A percentile compares a stretch with the other conserved stretches of the same genome.
These are phyloP conservation scores for Polyodon spathula DNA, from an alignment of 2,113 vertebrate species.

Conservation along the genomic window DNA sequence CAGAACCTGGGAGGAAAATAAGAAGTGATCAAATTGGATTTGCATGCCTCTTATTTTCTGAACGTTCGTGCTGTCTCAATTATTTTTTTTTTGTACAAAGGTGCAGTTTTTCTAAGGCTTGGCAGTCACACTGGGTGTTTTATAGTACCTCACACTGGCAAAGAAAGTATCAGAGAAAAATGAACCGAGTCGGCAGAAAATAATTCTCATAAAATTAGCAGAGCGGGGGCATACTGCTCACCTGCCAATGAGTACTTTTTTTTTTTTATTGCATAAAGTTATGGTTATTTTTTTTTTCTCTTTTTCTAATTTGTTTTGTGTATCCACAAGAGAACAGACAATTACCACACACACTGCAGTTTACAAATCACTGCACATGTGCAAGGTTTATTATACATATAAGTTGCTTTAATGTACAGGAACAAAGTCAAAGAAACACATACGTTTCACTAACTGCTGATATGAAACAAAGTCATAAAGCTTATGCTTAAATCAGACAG, in stretches of 20 bases:
- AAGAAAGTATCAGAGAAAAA: conserved; percentile 3
- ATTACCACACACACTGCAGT: conserved; percentile 7
- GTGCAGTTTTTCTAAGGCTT: conserved; percentile 6
- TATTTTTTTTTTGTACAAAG: neutral
- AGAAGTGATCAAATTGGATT: too few species aligned
- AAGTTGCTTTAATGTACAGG: conserved; percentile 10
- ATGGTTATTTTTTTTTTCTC: neutral
- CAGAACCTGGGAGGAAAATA: too few species aligned
- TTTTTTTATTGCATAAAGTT: neutral
- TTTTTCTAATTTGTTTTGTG: conserved; percentile 10
- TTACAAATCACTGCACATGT: conserved; percentile 8
- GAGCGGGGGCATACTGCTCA: conserved; percentile 7
- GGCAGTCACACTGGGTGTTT: conserved; percentile 10
- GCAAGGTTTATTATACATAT: conserved; percentile 10
- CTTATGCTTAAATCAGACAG: conserved; percentile 17
- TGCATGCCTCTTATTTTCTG: too few species aligned
- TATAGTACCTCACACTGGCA: conserved; percentile 10
- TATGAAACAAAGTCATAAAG: conserved; percentile 15
- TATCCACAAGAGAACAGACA: conserved; percentile 8
- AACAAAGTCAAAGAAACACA: conserved; percentile 16
- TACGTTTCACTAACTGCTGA: conserved; percentile 18
- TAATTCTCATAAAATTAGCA: conserved; percentile 20
- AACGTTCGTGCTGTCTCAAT: too few species aligned
- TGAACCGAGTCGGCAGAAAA: conserved; percentile 13
- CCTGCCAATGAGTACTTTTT: conserved; percentile 13